These are phyloP conservation scores for Tribolium freemani DNA, from an alignment of 2,888 invertebrate genomes.

Conservation along the genomic window DNA sequence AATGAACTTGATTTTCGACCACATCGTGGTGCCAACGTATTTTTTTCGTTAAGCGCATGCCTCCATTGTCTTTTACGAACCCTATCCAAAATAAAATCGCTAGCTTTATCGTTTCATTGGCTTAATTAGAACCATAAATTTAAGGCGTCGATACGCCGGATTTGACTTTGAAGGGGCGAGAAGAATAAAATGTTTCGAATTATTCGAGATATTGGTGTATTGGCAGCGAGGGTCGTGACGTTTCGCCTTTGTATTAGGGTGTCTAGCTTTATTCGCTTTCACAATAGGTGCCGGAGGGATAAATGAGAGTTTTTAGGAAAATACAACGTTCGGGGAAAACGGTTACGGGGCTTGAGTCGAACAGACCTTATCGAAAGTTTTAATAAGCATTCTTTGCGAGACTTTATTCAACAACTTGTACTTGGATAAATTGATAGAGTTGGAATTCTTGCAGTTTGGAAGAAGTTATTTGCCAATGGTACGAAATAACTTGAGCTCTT, in stretches of 20 bases:
- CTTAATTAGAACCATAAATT: constrained; percentile 41
- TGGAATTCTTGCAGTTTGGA: not conserved
- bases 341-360: not conserved
- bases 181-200: constrained; percentile 28
- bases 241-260: not conserved
- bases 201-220: not conserved
- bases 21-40: not conserved
- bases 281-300: not conserved
- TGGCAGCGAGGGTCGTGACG: not conserved
- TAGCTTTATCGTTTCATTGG: constrained; percentile 38
- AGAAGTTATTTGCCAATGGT: not conserved
- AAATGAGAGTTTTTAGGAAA: not conserved
- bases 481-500: not conserved
- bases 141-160: constrained; percentile 36
- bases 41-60: constrained; percentile 26
- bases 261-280: not conserved
- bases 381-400: not conserved
- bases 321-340: not conserved
- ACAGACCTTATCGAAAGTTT: not conserved
- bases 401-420: not conserved
- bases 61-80: constrained; percentile 32
- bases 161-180: constrained; percentile 12
- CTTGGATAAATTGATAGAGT: not conserved
- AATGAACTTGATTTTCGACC: constrained; percentile 16
- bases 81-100: constrained; percentile 29